A percentile compares a stretch with the other conserved stretches of the same genome.
phyloP scores from a whole-genome alignment of 2,797 vertebrate species.

The Hippoglossus hippoglossus region DNA sequence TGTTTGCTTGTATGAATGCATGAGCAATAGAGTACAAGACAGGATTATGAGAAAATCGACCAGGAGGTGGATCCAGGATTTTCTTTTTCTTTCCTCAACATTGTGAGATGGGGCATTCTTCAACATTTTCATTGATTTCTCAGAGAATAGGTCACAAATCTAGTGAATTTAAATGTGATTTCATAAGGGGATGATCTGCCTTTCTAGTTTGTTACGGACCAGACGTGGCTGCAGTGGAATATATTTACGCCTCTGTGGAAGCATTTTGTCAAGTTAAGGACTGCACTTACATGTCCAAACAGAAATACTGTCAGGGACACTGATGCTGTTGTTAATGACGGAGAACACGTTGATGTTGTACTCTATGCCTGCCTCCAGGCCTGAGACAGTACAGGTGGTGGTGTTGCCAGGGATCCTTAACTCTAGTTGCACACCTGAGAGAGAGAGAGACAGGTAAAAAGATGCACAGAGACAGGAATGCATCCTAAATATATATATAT shows the following conservation, averaged over 20 bases:
- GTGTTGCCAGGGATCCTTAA: constrained; percentile 91
- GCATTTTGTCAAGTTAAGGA: constrained; percentile 13
- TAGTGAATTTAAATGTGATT: too few relatives aligned
- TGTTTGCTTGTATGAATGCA: constrained; percentile 11
- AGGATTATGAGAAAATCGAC: background rate
- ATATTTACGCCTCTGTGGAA: background rate
- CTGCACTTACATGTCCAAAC: constrained; percentile 93
- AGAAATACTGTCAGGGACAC: constrained; percentile 87
- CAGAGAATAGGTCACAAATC: too few relatives aligned
- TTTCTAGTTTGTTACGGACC: too few relatives aligned
- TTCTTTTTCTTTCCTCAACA: too few relatives aligned
- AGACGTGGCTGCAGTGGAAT: background rate
- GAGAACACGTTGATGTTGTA: constrained; percentile 95
- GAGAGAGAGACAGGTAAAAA: background rate
- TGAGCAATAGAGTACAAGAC: constrained; percentile 3
- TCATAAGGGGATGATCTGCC: too few relatives aligned
- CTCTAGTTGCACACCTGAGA: constrained; percentile 89
- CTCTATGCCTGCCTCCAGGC: constrained; percentile 92
- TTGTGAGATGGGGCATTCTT: too few relatives aligned
- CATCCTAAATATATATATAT: background rate
- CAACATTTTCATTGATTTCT: too few relatives aligned
- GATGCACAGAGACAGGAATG: background rate
- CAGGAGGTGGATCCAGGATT: too few relatives aligned
- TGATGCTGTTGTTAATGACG: constrained; percentile 91
- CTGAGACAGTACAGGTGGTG: constrained; percentile 87